Conservation (phyloP, 2,797 vertebrate species). For the Oreochromis grahami region DNA sequence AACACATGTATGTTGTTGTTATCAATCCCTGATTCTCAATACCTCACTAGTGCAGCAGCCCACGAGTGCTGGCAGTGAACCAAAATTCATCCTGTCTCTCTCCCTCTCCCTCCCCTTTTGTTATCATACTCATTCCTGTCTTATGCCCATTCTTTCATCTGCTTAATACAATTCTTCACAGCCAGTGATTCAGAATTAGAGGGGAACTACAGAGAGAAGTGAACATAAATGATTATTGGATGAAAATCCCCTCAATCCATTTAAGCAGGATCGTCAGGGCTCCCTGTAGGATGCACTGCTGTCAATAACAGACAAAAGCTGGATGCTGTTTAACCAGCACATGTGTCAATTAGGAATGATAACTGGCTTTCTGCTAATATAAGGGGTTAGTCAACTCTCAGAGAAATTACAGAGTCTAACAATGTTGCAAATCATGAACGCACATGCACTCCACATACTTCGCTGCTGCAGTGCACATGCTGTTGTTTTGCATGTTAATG, state of each 20-base stretch:
- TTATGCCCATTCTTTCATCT: constrained; percentile 46
- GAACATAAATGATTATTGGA: constrained; percentile 47
- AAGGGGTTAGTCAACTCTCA: not conserved
- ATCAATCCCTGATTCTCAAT: constrained; percentile 22
- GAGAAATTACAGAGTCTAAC: not conserved
- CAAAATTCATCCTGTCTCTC: constrained; percentile 20
- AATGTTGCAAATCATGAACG: not conserved
- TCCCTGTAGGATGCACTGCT: constrained; percentile 9
- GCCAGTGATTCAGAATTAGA: constrained; percentile 54
- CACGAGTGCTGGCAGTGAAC: constrained; percentile 33
- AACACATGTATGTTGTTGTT: not conserved
- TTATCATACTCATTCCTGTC: constrained; percentile 39
- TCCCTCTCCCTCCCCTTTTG: constrained; percentile 5
- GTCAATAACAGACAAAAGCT: constrained; percentile 37
- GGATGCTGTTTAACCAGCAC: not conserved
- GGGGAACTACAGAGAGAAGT: constrained; percentile 37
- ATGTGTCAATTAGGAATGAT: constrained; percentile 7
- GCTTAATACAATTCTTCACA: constrained; percentile 57
- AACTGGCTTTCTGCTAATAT: not conserved
- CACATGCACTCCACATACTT: not conserved
- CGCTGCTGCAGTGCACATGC: not conserved
- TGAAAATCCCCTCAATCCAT: constrained; percentile 48
- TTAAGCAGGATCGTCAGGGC: constrained; percentile 16
- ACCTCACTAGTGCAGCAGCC: not conserved
- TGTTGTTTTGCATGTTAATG: not conserved